Percentiles rank a stretch among this genome's conserved stretches.
phyloP scores from a whole-genome alignment of 2,113 vertebrate species.

The Tonatia bakeri region DNA sequence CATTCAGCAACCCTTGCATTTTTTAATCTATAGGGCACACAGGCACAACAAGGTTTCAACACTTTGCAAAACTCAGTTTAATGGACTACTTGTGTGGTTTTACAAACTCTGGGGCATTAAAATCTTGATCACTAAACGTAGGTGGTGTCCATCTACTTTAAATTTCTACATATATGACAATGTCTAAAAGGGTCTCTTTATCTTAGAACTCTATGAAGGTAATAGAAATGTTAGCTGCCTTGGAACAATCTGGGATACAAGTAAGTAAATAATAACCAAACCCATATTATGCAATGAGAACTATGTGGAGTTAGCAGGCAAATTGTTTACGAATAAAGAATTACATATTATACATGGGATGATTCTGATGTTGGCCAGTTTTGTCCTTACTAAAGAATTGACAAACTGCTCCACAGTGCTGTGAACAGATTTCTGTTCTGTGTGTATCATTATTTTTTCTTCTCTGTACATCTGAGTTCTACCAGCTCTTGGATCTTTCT shows the following conservation, averaged over 20 bases:
- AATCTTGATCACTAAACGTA: neutral
- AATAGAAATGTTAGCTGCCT: neutral
- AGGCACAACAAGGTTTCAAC: neutral
- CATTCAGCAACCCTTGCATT: neutral
- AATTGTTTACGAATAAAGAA: neutral
- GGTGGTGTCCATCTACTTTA: neutral
- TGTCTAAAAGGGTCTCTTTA: neutral
- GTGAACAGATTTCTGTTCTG: neutral
- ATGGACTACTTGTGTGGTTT: neutral
- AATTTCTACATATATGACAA: neutral
- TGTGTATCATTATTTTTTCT: neutral
- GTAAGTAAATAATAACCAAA: slow-evolving; percentile 39
- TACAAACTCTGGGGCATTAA: neutral
- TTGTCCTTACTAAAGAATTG: neutral
- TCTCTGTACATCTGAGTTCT: neutral
- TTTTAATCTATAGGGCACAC: neutral
- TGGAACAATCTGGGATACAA: neutral
- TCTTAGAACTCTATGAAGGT: neutral
- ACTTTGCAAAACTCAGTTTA: neutral
- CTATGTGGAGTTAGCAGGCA: neutral
- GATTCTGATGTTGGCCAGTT: neutral
- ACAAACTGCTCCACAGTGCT: neutral
- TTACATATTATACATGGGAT: neutral
- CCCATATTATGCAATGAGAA: neutral
- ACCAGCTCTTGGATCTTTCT: neutral